Evolutionary conservation across 2,113 vertebrate genomes (phyloP).

Genomic region (Barnardius zonarius): DNA sequence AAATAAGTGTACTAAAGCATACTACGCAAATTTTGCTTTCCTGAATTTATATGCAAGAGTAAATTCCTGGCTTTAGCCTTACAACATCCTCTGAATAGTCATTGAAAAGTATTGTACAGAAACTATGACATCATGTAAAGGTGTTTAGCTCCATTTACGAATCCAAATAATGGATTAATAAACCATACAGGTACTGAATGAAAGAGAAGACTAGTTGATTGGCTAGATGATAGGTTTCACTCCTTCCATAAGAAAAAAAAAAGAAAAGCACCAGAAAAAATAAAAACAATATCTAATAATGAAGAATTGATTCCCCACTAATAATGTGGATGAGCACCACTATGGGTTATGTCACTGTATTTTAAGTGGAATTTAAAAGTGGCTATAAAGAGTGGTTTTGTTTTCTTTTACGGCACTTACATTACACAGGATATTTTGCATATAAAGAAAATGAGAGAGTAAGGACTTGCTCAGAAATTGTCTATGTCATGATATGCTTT

Average conservation of each 20-base stretch:
- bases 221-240: background rate
- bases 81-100: background rate
- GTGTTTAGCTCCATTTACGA: background rate
- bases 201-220: background rate
- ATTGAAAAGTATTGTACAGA: background rate
- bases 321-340: background rate
- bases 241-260: background rate
- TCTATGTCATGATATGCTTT: background rate
- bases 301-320: background rate
- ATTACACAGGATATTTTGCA: background rate
- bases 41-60: background rate
- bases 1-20: background rate
- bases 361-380: background rate
- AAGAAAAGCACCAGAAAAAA: background rate
- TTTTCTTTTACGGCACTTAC: background rate
- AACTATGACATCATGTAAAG: background rate
- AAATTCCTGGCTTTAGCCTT: background rate
- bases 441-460: background rate
- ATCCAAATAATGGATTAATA: background rate
- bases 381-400: rapidly evolving
- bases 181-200: background rate
- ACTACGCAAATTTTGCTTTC: background rate
- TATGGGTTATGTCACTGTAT: background rate
- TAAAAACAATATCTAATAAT: background rate
- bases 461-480: background rate